Percentiles rank a stretch among this genome's conserved stretches.
Evolutionary conservation across 1,140 invertebrate species (phyloP).

Genomic region (Thaumetopoea pityocampa): DNA sequence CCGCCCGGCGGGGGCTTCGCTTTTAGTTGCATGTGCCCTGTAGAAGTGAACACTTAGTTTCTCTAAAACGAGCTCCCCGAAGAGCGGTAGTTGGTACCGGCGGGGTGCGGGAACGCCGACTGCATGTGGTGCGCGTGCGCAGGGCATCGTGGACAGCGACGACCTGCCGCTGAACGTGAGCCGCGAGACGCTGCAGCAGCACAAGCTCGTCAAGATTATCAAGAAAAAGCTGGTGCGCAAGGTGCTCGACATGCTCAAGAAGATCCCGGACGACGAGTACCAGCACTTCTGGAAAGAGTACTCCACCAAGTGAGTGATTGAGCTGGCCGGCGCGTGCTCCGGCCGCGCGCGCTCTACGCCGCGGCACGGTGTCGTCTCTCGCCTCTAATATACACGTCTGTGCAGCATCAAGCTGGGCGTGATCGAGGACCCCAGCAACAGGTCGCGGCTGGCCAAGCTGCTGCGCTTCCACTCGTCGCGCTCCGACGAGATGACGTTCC

Average conservation of each 20-base stretch:
- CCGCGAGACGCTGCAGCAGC: conserved; percentile 98
- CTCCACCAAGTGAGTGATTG: conserved; percentile 94
- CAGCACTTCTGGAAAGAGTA: conserved; percentile 99
- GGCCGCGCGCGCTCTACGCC: too few species aligned
- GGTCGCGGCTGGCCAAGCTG: conserved; percentile 95
- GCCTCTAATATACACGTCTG: conserved; percentile 21
- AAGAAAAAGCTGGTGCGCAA: conserved; percentile 99
- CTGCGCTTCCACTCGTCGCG: conserved; percentile 94
- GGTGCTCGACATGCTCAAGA: conserved; percentile 98
- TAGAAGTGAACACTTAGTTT: too few species aligned
- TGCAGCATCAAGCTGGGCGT: conserved; percentile 95
- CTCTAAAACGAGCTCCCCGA: too few species aligned
- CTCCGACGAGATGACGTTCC: conserved; percentile 79
- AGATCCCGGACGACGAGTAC: conserved; percentile 94
- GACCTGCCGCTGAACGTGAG: conserved; percentile 99
- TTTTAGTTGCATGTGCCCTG: too few species aligned
- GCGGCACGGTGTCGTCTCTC: too few species aligned
- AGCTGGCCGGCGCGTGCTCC: too few species aligned
- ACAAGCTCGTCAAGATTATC: conserved; percentile 99
- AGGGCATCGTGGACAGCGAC: conserved; percentile 99
- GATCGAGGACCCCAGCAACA: conserved; percentile 98
- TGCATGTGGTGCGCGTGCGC: conserved; percentile 84
- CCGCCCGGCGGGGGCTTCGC: too few species aligned
- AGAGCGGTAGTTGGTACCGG: too few species aligned
- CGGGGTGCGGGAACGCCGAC: conserved; percentile 78